Conservation (phyloP, 1,140 invertebrate species). For the Lanistes nyassanus region DNA sequence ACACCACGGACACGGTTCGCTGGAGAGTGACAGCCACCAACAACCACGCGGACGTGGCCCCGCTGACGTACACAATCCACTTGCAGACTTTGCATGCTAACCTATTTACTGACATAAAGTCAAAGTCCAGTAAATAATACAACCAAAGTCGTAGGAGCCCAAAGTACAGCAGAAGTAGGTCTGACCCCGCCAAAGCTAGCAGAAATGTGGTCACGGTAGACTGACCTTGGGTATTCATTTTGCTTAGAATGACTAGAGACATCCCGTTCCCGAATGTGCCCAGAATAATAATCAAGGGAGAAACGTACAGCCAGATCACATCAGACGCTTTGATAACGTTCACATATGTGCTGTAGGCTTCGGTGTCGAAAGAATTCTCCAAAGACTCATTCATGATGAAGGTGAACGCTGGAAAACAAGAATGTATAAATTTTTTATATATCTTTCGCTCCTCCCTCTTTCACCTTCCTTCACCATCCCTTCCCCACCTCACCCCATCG, state of each 20-base stretch:
- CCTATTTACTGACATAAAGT: not conserved
- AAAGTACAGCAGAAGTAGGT: not conserved
- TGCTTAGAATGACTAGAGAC: not conserved
- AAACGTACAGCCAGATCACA: not conserved
- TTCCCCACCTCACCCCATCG: no score
- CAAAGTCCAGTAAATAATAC: not conserved
- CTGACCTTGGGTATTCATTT: not conserved
- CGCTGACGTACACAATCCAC: not conserved
- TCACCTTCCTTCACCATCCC: no score
- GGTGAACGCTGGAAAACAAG: no score
- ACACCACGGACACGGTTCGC: slow-evolving; percentile 12
- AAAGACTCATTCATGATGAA: no score
- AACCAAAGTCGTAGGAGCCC: not conserved
- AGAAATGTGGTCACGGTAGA: not conserved
- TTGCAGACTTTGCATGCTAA: not conserved
- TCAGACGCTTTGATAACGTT: no score
- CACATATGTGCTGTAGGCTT: no score
- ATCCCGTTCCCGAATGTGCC: slow-evolving; percentile 15
- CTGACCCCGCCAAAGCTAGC: slow-evolving; percentile 6
- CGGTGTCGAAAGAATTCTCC: no score
- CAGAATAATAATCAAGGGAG: not conserved
- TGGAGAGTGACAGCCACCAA: slow-evolving; percentile 11
- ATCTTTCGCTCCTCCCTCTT: no score
- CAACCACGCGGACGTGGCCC: slow-evolving; percentile 1
- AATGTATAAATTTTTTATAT: no score